Evolutionary conservation across 2,888 invertebrate genomes (phyloP), one percentile per base, ranked within the genome.

Genomic region (Spodoptera exigua): DNA sequence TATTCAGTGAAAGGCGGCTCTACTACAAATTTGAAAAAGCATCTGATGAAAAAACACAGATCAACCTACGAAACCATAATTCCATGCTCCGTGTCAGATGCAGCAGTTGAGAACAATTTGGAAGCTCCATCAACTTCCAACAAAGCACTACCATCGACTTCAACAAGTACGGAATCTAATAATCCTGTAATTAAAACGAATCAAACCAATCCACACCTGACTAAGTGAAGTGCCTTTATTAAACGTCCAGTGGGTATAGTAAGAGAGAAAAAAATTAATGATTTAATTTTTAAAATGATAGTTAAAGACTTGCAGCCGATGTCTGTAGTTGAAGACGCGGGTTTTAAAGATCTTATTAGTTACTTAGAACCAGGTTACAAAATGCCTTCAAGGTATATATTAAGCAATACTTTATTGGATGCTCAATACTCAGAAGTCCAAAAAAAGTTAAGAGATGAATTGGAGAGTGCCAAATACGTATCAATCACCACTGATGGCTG

Each of bases 291-390:
- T 71, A 21, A 21, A 21, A 21, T 21, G 21, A 21, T 21, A 21
- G 5, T 21, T 3, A 21, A 21, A 21, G 5, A 21, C 21, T 1
- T 21, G 2, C 21, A 21, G 21, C 21, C 21, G 3, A 5, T 21
- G 3, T 71, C 72, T 71, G 27, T 73, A 47, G 67, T 73, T 62
- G 65, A 73, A 73, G 69, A 73, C 35, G 53, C 10, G 51, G 73
- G 73, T 68, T 75, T 72, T 62, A 64, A 72, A 60, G 60, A 54
- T 40, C 66, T 72, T 2, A 69, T 72, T 55, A 70, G 67, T 61
- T 76, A 60, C 16, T 65, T 76, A 68, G 72, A 70, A 61, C 69
- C 69, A 67, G 67, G 69, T 9, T 73, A 73, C 57, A 69, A 73
- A 75, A 66, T 75, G 41, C 67, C 69, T 63, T 73, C 61, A 60